These are phyloP conservation scores for Aviceda subcristata DNA, from an alignment of 2,113 vertebrate genomes.

Conservation along the genomic window DNA sequence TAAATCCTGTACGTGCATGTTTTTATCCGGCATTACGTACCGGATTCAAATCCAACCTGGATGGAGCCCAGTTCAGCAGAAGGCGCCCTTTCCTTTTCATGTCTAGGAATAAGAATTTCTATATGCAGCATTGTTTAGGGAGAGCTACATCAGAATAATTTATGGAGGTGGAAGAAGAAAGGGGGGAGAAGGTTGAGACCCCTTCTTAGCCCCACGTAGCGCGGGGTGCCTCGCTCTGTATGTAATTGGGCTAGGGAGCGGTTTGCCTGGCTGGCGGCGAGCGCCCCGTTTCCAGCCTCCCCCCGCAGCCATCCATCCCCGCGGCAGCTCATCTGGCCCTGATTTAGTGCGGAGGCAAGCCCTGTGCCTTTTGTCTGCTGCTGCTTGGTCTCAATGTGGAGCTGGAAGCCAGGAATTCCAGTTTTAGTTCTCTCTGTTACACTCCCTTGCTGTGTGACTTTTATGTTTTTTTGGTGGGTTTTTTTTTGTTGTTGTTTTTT, in stretches of 20 bases:
- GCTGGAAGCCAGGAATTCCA: slow-evolving; percentile 52
- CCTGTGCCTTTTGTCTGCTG: slow-evolving; percentile 46
- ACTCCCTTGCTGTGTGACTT: background rate
- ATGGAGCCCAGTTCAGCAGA: background rate
- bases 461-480: background rate
- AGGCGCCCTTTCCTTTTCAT: background rate
- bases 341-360: slow-evolving; percentile 47
- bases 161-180: background rate
- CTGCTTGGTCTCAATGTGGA: background rate
- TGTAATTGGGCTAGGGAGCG: background rate
- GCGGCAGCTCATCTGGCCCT: slow-evolving; percentile 51
- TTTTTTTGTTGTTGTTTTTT: no score
- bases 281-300: background rate
- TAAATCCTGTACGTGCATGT: accelerated
- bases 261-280: background rate
- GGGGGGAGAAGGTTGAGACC: background rate
- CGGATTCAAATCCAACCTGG: background rate
- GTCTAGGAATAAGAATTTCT: background rate
- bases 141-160: background rate
- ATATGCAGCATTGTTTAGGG: background rate
- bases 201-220: background rate
- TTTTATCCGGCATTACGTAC: accelerated
- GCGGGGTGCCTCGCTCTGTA: accelerated
- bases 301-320: background rate
- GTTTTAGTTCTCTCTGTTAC: background rate